Evolutionary conservation across 2,797 vertebrate species (phyloP).

Genomic region (Onychomys torridus): DNA sequence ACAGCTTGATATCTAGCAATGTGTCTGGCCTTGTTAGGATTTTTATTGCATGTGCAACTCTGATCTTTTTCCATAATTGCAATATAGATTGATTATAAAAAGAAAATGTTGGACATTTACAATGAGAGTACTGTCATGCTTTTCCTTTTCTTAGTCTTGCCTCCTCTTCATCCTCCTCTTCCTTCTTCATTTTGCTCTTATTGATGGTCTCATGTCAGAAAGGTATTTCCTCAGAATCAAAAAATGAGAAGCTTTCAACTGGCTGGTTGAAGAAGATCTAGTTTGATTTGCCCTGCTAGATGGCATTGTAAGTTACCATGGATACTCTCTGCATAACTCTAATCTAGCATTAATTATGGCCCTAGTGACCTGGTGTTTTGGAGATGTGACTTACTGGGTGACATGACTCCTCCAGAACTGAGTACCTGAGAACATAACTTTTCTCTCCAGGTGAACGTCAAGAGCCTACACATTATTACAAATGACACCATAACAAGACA

Average conservation of each 20-base stretch:
- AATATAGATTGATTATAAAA: background rate
- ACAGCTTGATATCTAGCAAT: background rate
- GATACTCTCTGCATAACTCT: background rate
- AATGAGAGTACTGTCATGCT: background rate
- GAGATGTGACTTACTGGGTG: background rate
- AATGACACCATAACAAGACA: background rate
- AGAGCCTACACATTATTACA: background rate
- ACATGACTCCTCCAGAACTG: background rate
- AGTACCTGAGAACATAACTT: background rate
- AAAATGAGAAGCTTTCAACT: conserved; percentile 50
- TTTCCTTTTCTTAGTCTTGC: background rate
- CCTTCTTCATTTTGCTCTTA: background rate
- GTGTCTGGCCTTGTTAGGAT: background rate
- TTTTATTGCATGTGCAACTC: conserved; percentile 4
- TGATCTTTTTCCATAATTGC: background rate
- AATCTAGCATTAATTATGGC: conserved; percentile 24
- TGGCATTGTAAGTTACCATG: conserved; percentile 50
- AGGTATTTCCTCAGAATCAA: conserved; percentile 60
- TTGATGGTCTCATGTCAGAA: background rate
- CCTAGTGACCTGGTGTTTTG: conserved; percentile 26
- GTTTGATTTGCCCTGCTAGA: background rate
- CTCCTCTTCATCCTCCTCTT: background rate
- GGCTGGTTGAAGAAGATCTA: background rate
- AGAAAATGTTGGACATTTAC: conserved; percentile 17
- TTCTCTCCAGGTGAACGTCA: background rate